phyloP scores from a whole-genome alignment of 2,888 invertebrate species.

The Anthrax anthrax region DNA sequence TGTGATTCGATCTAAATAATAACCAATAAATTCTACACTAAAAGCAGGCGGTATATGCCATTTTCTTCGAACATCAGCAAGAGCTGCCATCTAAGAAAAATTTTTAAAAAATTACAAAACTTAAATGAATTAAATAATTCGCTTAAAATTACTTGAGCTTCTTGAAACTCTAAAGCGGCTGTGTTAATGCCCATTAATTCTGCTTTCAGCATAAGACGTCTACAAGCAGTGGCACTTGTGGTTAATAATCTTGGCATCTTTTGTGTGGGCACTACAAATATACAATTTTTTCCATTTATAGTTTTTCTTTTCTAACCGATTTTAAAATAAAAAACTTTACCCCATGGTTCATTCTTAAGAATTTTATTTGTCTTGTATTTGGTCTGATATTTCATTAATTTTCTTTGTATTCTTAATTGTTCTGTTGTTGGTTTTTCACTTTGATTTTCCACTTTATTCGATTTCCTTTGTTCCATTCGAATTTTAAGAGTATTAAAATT shows the following conservation, averaged over 20 bases:
- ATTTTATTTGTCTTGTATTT: slow-evolving; percentile 67
- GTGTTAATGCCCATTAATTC: slow-evolving; percentile 84
- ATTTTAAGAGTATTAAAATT: slow-evolving; percentile 76
- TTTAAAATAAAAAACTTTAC: slow-evolving; percentile 35
- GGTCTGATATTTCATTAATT: slow-evolving; percentile 68
- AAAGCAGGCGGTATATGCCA: slow-evolving; percentile 92
- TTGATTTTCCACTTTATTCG: slow-evolving; percentile 20
- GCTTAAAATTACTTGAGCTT: slow-evolving; percentile 45
- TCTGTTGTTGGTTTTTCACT: slow-evolving; percentile 42
- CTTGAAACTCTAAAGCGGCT: slow-evolving; percentile 64
- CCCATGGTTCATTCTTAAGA: slow-evolving; percentile 69
- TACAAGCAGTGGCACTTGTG: slow-evolving; percentile 79
- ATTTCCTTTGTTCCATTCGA: slow-evolving; percentile 56
- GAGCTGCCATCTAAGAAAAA: slow-evolving; percentile 47
- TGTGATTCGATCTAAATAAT: slow-evolving; percentile 79
- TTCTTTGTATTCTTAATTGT: slow-evolving; percentile 60
- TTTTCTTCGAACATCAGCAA: slow-evolving; percentile 77
- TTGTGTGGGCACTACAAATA: slow-evolving; percentile 66
- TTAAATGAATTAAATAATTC: not conserved
- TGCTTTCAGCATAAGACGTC: slow-evolving; percentile 68
- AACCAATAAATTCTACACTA: slow-evolving; percentile 86
- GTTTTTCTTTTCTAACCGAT: not conserved
- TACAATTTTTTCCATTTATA: slow-evolving; percentile 6
- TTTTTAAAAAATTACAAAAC: not conserved
- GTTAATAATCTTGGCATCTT: slow-evolving; percentile 85